Conservation (phyloP, 2,113 vertebrate genomes). For the Uropsilus gracilis region DNA sequence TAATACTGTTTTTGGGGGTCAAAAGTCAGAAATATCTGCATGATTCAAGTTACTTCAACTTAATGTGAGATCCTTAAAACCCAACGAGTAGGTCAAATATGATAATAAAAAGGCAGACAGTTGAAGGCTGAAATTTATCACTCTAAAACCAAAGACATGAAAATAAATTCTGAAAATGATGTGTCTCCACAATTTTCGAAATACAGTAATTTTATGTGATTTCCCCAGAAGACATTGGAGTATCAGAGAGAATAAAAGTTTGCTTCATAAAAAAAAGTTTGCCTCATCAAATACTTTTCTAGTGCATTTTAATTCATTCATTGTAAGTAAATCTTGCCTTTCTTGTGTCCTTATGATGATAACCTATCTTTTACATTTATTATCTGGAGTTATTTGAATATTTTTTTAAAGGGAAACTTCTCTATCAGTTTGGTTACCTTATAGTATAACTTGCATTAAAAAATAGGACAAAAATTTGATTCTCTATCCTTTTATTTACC, state of each 20-base stretch:
- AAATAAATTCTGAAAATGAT: conserved; percentile 44
- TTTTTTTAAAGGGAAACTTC: conserved; percentile 40
- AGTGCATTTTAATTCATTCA: conserved; percentile 98
- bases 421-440: neutral
- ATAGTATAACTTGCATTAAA: neutral
- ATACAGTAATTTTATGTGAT: neutral
- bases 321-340: conserved; percentile 99
- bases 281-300: conserved; percentile 98
- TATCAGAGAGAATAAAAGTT: conserved; percentile 48
- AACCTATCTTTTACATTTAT: neutral
- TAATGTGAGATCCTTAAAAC: conserved; percentile 15
- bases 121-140: neutral
- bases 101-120: neutral
- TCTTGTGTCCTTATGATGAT: conserved; percentile 89
- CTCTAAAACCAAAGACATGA: conserved; percentile 43
- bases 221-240: conserved; percentile 26
- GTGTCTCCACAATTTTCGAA: conserved; percentile 38
- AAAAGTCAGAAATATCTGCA: conserved; percentile 18
- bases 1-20: neutral
- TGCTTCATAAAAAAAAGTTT: conserved; percentile 95
- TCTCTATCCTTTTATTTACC: neutral
- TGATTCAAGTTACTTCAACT: neutral
- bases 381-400: neutral
- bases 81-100: conserved; percentile 9
- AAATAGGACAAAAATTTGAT: neutral